Conservation (phyloP, 2,797 vertebrate species). For the Labeo calbasu region DNA sequence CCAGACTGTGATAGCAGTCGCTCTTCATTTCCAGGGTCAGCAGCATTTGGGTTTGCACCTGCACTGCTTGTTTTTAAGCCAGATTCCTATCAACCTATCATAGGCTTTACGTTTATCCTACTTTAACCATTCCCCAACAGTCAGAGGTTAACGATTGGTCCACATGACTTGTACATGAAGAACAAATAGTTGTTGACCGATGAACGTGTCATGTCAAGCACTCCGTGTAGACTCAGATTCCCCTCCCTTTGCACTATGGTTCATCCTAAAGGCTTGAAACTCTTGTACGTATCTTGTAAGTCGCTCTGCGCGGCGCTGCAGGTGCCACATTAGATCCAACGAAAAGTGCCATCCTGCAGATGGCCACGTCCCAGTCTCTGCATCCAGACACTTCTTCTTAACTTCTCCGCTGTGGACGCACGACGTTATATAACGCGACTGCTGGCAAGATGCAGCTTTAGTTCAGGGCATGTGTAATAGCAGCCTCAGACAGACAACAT, state of each 20-base stretch:
- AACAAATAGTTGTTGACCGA: neutral
- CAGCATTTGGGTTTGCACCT: neutral
- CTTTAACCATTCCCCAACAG: neutral
- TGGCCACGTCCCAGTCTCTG: constrained; percentile 8
- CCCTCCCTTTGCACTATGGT: neutral
- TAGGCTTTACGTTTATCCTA: neutral
- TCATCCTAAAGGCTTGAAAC: constrained; percentile 9
- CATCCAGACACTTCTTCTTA: constrained; percentile 19
- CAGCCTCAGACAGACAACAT: constrained; percentile 38
- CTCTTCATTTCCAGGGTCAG: neutral
- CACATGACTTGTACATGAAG: neutral
- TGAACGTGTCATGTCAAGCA: neutral
- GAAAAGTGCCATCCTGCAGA: constrained; percentile 15
- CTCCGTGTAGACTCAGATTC: neutral
- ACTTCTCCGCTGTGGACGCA: constrained; percentile 12
- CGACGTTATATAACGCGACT: constrained; percentile 12
- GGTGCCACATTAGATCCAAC: constrained; percentile 10
- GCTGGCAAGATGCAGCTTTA: constrained; percentile 17
- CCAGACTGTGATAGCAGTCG: neutral
- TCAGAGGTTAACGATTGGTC: neutral
- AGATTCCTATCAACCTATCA: neutral
- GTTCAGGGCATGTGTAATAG: constrained; percentile 35
- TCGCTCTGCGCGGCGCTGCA: neutral
- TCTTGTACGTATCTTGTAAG: constrained; percentile 3
- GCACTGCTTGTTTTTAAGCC: neutral